Evolutionary conservation across 2,113 vertebrate species (phyloP).

Genomic region (Callipepla californica): DNA sequence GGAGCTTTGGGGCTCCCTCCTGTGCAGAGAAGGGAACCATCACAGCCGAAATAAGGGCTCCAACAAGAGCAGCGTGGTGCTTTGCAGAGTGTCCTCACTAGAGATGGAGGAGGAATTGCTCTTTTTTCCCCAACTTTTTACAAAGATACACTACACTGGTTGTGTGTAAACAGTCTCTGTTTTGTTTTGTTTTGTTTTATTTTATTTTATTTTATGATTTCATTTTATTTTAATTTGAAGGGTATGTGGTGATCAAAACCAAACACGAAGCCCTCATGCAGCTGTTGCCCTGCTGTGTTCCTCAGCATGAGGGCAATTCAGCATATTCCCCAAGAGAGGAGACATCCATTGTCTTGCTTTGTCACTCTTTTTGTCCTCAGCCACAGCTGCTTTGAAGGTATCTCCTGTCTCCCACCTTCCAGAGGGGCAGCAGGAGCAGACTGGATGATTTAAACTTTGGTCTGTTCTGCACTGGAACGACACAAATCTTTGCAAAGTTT

Average conservation of each 20-base stretch:
- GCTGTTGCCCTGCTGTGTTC: not conserved
- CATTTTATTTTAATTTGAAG: not conserved
- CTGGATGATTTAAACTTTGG: not conserved
- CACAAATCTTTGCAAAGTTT: not conserved
- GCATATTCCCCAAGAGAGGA: not conserved
- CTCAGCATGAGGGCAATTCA: not conserved
- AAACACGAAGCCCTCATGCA: not conserved
- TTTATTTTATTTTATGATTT: too few relatives aligned
- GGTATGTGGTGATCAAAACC: not conserved
- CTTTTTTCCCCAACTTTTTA: not conserved
- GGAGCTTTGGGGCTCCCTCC: not conserved
- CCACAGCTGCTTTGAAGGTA: not conserved
- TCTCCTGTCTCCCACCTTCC: not conserved
- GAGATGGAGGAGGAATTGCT: not conserved
- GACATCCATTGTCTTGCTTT: fast-evolving
- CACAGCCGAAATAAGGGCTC: not conserved
- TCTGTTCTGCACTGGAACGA: not conserved
- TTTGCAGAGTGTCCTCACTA: not conserved
- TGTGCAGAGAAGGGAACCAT: not conserved
- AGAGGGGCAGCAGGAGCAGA: not conserved
- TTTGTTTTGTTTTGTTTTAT: not conserved
- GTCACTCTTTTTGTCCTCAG: not conserved
- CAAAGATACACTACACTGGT: not conserved
- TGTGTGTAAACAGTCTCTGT: not conserved
- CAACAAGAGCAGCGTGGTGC: not conserved